Base-by-base conservation (phyloP, 2,113 vertebrate genomes). In the Ammospiza nelsoni region DNA sequence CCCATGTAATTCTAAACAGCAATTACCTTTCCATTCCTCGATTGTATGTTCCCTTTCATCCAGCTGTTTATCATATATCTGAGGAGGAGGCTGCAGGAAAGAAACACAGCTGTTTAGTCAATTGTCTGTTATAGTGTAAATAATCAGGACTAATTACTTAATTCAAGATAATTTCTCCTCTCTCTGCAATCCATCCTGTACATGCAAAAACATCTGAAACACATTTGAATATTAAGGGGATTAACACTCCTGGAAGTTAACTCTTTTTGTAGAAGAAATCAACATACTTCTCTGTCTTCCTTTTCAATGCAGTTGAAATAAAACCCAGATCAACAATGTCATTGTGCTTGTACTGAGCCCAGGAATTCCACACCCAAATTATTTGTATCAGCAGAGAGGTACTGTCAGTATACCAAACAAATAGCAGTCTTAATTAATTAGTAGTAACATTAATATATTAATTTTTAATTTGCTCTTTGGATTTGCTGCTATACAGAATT, bases 31-130 rank as follows among this genome's bases (percentile, higher is more conserved):
- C 99, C 99, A 99, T 97, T 99, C 99, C 95, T 99, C 99, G 19
- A 99, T 99, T 87, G 99, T 99, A 94, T 99, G 99, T 98, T 99
- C 99, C 98, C 99, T 99, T 97, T 99, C 99, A 98, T 99, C 99
- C 97, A 99, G 97, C 94, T 99, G 99, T 90, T 99, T 99, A 97
- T 99, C 99, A n/a, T 99, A 99, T 97, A 99, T 99, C 97, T 99
- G 98, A 94, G 99, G 99, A 84, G 99, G 99, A 94, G 99, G 99
- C 99, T 99, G 97, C 73, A 95, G 52, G 90, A 86, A 37, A 92
- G 90, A 97, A 94, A 96, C 18, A 97, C 79, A 97, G 22, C 67
- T 54, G 17, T 57, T 84, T 67, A 95, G 22, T 39, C 9, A 1
- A 39, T 39, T 71, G 57, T 39, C 35, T 44, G 9, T 76, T 57